Conservation (phyloP, 1,140 invertebrate species). For the Andrena cerasifolii region DNA sequence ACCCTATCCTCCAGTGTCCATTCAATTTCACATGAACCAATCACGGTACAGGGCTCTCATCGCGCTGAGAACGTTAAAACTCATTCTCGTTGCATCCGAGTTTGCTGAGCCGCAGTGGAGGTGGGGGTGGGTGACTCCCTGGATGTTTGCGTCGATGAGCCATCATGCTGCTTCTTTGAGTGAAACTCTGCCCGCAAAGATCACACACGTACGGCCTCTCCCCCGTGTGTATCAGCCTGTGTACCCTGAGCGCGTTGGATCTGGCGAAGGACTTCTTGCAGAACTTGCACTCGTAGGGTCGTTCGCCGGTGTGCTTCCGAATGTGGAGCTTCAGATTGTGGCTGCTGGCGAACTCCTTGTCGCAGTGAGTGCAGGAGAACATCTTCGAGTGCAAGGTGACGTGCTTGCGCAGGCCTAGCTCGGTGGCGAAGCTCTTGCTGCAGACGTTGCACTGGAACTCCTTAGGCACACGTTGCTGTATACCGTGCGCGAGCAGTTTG, state of each 20-base stretch:
- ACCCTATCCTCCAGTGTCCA: not conserved
- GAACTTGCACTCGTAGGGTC: constrained; percentile 77
- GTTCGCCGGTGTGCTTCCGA: constrained; percentile 83
- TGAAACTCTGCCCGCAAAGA: constrained; percentile 87
- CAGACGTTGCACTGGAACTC: constrained; percentile 91
- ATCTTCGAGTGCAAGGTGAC: constrained; percentile 57
- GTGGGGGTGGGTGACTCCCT: constrained; percentile 19
- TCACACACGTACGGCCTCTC: constrained; percentile 84
- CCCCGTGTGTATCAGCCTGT: constrained; percentile 85
- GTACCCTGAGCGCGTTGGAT: constrained; percentile 85
- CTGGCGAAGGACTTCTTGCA: constrained; percentile 81
- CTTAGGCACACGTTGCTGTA: constrained; percentile 67
- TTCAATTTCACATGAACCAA: not conserved
- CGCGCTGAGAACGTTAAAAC: not conserved
- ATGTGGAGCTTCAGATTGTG: constrained; percentile 81
- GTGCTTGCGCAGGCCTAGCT: constrained; percentile 69
- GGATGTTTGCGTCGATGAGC: constrained; percentile 44
- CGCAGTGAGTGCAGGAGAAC: constrained; percentile 80
- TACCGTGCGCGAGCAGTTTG: not conserved
- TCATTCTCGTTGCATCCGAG: not conserved
- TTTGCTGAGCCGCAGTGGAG: not conserved
- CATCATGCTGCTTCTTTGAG: constrained; percentile 64
- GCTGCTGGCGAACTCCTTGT: constrained; percentile 84
- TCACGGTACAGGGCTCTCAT: not conserved
- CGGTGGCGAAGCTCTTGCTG: constrained; percentile 72